Evolutionary conservation across 2,113 vertebrate genomes (phyloP), one percentile per base, ranked within the genome.

Genomic region (Eptesicus fuscus): DNA sequence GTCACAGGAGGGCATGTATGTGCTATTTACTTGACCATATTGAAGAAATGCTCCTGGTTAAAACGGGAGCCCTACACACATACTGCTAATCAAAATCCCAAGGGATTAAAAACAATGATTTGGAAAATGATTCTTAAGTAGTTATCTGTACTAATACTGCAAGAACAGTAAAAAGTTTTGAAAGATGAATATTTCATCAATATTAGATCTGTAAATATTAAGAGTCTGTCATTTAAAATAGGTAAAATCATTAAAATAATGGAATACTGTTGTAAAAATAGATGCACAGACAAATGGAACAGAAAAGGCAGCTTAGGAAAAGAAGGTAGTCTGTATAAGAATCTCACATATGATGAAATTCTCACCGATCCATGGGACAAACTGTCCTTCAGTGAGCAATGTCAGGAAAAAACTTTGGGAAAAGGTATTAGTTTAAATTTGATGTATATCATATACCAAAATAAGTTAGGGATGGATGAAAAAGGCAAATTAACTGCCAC

Each of bases 61-160:
- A 35, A 74, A 56, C 32, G 74, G 67, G 51, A 77, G 53, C 28
- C 16, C 23, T 12, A 1, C 5, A 13, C 18, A 37, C 32, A 44
- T 1, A 16, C n/a, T 32, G 61, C 37, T 76, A 30, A 91, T 83
- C 28, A 90, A 40, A 78, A 73, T 74, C n/a, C 51, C 14, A n/a
- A 84, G 30, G 25, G 13, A 78, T 86, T 82, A 25, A 83, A 78
- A 51, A 83, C 53, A 28, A 40, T 59, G 17, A 25, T 51, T 73
- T 83, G 74, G 23, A 69, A 83, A 91, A 35, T 77, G 73, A 37
- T 49, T 92, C 73, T 70, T 78, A 63, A 74, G 17, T 82, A 47
- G 10, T 83, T 79, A n/a, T 2, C 18, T 20, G 63, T 18, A 67
- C 83, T 53, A 90, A 90, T 92, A 44, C 17, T 37, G 37, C 9